Conservation (phyloP, 1,140 invertebrate species). For the Pinna nobilis region DNA sequence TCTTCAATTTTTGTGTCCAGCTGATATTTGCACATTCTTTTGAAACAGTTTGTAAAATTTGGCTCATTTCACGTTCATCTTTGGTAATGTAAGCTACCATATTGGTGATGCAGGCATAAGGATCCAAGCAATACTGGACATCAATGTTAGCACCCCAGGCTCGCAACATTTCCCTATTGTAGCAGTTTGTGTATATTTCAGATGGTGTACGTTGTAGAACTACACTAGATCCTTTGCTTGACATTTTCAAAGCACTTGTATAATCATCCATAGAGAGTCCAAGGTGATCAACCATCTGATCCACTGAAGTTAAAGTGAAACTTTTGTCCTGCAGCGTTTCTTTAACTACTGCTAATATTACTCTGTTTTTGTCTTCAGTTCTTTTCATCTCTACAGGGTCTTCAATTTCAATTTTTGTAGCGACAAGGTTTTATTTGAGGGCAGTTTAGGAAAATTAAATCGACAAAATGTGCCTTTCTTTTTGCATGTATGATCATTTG, state of each 20-base stretch:
- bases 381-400: not conserved
- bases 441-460: conserved; percentile 32
- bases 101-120: conserved; percentile 45
- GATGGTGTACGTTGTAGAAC: conserved; percentile 12
- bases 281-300: not conserved
- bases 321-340: not conserved
- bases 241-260: not conserved
- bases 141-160: conserved; percentile 43
- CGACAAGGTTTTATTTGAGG: conserved; percentile 22
- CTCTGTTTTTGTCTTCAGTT: not conserved
- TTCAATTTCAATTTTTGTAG: conserved; percentile 9
- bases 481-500: conserved; percentile 27
- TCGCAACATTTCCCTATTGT: conserved; percentile 31
- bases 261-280: not conserved
- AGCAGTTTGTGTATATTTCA: conserved; percentile 23
- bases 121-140: conserved; percentile 38
- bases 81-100: conserved; percentile 43
- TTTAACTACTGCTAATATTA: conserved; percentile 8
- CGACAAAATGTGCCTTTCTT: conserved; percentile 27
- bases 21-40: not conserved
- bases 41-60: conserved; percentile 27
- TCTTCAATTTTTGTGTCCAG: conserved; percentile 9
- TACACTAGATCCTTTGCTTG: not conserved
- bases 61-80: conserved; percentile 38
- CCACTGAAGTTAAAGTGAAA: not conserved